Evolutionary conservation across 2,113 vertebrate genomes (phyloP).

Genomic region (Lophochroa leadbeateri): DNA sequence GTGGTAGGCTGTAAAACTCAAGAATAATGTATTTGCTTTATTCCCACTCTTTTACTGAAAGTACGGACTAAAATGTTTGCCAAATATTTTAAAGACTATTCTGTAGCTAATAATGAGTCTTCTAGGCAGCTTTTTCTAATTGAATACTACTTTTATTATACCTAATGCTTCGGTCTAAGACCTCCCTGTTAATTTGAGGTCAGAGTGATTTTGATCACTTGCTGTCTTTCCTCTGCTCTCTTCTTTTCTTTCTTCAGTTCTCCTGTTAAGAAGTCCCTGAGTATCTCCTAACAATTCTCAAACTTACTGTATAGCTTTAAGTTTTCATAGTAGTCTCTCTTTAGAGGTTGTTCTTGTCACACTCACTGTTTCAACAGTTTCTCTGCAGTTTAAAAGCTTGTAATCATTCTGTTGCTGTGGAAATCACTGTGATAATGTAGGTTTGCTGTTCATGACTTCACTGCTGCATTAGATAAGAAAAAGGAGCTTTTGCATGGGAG

Average conservation of each 20-base stretch:
- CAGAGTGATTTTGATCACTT: not conserved
- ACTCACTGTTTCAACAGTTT: not conserved
- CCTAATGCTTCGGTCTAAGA: not conserved
- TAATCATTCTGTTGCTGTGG: slow-evolving; percentile 10
- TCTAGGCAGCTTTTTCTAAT: not conserved
- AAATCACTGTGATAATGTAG: slow-evolving; percentile 3
- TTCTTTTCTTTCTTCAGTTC: not conserved
- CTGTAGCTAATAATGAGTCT: not conserved
- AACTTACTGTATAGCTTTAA: not conserved
- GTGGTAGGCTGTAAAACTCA: not conserved
- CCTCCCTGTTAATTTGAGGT: not conserved
- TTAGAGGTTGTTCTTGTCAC: not conserved
- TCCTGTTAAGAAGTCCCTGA: not conserved
- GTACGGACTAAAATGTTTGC: not conserved
- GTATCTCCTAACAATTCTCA: not conserved
- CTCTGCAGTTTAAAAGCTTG: not conserved
- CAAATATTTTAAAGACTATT: not conserved
- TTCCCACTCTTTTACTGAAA: not conserved
- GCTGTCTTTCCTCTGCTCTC: not conserved
- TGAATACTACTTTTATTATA: not conserved
- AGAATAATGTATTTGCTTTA: not conserved
- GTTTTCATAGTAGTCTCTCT: not conserved
- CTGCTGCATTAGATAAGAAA: slow-evolving; percentile 24
- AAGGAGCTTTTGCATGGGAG: not conserved
- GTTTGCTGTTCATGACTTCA: not conserved